These are phyloP conservation scores for Phortica okadai DNA, from an alignment of 2,888 invertebrate genomes.

Conservation along the genomic window DNA sequence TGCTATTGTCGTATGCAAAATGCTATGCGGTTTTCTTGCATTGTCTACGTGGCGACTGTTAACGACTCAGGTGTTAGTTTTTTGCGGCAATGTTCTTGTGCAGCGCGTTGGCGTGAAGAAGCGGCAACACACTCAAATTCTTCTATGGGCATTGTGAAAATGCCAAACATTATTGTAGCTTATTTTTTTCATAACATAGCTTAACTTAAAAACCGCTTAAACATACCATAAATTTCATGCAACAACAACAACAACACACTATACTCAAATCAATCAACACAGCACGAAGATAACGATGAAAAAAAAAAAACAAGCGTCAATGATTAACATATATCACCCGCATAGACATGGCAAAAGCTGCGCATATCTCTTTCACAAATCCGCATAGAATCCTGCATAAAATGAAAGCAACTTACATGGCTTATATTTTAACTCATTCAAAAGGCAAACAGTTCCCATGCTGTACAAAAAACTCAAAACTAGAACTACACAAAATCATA, in stretches of 20 bases:
- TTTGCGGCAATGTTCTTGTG: neutral
- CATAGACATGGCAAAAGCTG: neutral
- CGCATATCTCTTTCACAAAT: conserved; percentile 1
- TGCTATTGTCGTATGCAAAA: neutral
- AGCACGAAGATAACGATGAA: neutral
- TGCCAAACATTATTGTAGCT: neutral
- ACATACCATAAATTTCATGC: neutral
- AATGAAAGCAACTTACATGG: neutral
- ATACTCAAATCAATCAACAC: neutral
- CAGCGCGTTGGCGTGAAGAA: neutral
- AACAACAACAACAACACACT: conserved; percentile 3
- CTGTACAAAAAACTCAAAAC: conserved; percentile 48
- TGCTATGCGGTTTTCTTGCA: neutral
- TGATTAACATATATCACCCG: neutral
- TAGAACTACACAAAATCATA: conserved; percentile 67
- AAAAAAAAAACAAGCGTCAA: neutral
- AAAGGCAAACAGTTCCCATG: conserved; percentile 22
- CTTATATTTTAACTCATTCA: neutral
- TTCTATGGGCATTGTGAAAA: neutral
- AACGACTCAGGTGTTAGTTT: neutral
- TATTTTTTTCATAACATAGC: too few species aligned
- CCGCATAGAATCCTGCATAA: neutral
- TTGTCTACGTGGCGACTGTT: neutral
- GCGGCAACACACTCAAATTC: neutral
- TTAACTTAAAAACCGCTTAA: neutral